Conservation (phyloP, 2,113 vertebrate species). For the Pteropus alecto region DNA sequence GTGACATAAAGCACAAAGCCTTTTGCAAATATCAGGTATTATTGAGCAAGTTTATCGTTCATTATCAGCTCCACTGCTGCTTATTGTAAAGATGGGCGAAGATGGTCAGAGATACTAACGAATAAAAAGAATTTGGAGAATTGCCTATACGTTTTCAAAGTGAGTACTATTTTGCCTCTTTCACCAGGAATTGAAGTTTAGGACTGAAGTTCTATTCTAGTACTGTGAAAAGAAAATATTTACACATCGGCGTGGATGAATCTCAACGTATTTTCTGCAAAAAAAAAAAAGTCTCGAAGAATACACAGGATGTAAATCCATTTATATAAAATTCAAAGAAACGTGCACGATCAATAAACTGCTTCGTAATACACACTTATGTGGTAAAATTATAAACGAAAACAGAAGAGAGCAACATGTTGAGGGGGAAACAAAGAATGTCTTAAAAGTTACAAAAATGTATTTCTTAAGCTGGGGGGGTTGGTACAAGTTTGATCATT, state of each 20-base stretch:
- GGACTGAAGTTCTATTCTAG: not conserved
- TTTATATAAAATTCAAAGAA: slow-evolving; percentile 21
- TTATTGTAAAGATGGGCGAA: not conserved
- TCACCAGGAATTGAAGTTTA: not conserved
- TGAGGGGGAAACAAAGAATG: not conserved
- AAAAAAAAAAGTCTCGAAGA: not conserved
- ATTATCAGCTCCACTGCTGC: not conserved
- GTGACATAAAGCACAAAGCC: not conserved
- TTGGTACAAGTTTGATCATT: not conserved
- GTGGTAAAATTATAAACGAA: slow-evolving; percentile 30
- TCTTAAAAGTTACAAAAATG: not conserved
- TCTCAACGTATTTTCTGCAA: not conserved
- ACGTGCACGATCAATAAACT: not conserved
- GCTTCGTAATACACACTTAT: not conserved
- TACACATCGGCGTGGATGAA: not conserved
- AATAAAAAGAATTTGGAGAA: not conserved
- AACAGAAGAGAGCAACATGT: not conserved
- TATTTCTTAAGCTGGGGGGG: not conserved
- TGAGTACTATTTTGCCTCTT: not conserved
- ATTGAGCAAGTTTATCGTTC: not conserved
- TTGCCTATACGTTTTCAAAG: not conserved
- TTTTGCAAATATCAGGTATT: not conserved
- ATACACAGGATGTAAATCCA: not conserved
- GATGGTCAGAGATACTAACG: not conserved
- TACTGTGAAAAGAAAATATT: not conserved